These are phyloP conservation scores for Camponotus fellah DNA, from an alignment of 2,888 invertebrate species.

Conservation along the genomic window DNA sequence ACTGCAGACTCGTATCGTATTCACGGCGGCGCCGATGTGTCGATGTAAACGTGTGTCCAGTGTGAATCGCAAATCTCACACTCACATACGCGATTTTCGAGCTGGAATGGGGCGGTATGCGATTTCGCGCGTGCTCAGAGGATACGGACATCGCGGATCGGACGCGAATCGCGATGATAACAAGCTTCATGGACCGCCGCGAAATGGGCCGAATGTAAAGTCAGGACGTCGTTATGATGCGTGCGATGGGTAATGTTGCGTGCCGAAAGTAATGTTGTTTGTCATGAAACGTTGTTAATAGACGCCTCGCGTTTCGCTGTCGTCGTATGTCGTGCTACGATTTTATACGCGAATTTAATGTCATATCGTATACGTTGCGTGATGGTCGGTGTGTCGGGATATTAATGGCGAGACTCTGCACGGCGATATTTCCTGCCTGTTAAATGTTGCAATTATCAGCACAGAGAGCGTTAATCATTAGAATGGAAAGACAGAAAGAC, in stretches of 20 bases:
- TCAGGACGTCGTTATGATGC: conserved; percentile 45
- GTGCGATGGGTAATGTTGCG: conserved; percentile 54
- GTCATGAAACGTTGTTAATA: conserved; percentile 33
- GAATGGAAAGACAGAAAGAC: no score
- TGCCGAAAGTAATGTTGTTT: conserved; percentile 46
- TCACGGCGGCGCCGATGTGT: not conserved
- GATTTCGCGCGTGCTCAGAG: conserved; percentile 16
- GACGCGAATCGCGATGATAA: conserved; percentile 23
- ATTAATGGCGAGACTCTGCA: not conserved
- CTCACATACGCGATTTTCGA: conserved; percentile 1
- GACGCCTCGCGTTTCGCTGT: conserved; percentile 2
- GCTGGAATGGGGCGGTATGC: conserved; percentile 10
- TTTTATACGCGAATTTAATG: conserved; percentile 27
- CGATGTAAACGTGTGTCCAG: conserved; percentile 7
- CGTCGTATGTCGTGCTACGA: not conserved
- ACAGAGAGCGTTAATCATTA: not conserved
- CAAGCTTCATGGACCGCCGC: conserved; percentile 32
- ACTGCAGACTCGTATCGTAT: not conserved
- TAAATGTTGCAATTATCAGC: not conserved
- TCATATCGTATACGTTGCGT: not conserved
- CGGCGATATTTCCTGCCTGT: not conserved
- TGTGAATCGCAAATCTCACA: conserved; percentile 16
- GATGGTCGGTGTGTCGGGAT: not conserved
- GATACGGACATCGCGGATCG: conserved; percentile 10
- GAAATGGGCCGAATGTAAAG: conserved; percentile 34